A percentile compares a stretch with the other conserved stretches of the same genome.
phyloP scores from a whole-genome alignment of 1,140 invertebrate genomes.

The Nebria ingens region DNA sequence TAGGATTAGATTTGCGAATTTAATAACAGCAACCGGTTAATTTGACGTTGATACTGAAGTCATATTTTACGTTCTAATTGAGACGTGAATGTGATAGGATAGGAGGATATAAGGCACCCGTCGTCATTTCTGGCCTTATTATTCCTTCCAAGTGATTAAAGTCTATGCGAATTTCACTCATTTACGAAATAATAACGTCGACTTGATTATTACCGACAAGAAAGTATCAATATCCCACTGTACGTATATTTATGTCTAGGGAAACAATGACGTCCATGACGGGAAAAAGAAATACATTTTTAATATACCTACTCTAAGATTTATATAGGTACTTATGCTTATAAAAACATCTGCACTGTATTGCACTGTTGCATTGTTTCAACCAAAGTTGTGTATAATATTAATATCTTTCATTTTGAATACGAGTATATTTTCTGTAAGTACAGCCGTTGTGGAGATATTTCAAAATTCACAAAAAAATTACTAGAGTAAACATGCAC shows the following conservation, averaged over 20 bases:
- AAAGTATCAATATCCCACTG: not conserved
- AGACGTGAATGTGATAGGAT: not conserved
- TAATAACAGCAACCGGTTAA: not conserved
- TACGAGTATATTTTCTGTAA: too few species aligned
- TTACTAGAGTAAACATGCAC: too few species aligned
- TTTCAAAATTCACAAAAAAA: too few species aligned
- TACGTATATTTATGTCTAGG: not conserved
- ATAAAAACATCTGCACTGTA: too few species aligned
- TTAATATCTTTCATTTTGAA: too few species aligned
- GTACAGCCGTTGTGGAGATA: too few species aligned
- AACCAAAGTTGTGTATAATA: too few species aligned
- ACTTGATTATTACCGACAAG: not conserved
- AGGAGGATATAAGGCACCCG: not conserved
- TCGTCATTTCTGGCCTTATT: not conserved
- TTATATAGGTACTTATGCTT: too few species aligned
- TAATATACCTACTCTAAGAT: too few species aligned
- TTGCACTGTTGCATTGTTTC: too few species aligned
- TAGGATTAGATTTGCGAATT: not conserved
- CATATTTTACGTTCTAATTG: not conserved
- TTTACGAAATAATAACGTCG: not conserved
- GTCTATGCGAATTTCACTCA: not conserved
- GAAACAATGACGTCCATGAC: too few species aligned
- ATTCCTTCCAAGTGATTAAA: not conserved
- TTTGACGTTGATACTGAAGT: not conserved
- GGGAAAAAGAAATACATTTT: too few species aligned